phyloP scores from a whole-genome alignment of 2,113 vertebrate genomes.

The Campylomormyrus tamandua region DNA sequence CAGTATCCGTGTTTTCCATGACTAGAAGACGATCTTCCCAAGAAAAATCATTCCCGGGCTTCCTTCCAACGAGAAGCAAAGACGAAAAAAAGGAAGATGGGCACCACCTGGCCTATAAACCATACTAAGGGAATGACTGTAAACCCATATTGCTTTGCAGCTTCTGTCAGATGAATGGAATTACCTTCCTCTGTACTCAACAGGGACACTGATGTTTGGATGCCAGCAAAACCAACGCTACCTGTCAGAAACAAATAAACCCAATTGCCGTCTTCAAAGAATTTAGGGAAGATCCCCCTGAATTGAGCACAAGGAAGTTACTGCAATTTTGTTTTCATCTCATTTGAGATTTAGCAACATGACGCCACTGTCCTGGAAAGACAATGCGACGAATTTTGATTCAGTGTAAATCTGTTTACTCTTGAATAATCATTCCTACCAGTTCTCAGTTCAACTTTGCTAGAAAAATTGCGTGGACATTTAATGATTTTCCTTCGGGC shows the following conservation, averaged over 20 bases:
- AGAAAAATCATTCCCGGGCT: neutral
- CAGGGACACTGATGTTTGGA: neutral
- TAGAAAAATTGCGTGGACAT: neutral
- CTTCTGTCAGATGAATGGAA: conserved; percentile 16
- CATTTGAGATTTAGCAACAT: neutral
- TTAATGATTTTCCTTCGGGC: neutral
- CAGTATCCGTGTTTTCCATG: neutral
- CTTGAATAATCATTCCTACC: neutral
- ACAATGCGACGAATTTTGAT: neutral
- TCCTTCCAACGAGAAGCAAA: neutral
- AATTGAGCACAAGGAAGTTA: neutral
- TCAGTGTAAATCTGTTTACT: neutral
- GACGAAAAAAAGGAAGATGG: neutral
- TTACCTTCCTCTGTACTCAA: conserved; percentile 11
- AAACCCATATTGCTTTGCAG: conserved; percentile 18
- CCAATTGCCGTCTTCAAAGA: neutral
- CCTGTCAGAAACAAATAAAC: conserved; percentile 6
- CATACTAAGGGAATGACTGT: neutral
- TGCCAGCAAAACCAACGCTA: neutral
- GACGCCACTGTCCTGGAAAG: neutral
- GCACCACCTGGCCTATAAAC: conserved; percentile 12
- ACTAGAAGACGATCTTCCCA: neutral
- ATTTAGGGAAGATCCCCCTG: neutral
- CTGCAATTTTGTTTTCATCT: neutral
- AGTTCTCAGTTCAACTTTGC: neutral